phyloP scores from a whole-genome alignment of 2,888 invertebrate genomes.

The Opisthograptis luteolata region DNA sequence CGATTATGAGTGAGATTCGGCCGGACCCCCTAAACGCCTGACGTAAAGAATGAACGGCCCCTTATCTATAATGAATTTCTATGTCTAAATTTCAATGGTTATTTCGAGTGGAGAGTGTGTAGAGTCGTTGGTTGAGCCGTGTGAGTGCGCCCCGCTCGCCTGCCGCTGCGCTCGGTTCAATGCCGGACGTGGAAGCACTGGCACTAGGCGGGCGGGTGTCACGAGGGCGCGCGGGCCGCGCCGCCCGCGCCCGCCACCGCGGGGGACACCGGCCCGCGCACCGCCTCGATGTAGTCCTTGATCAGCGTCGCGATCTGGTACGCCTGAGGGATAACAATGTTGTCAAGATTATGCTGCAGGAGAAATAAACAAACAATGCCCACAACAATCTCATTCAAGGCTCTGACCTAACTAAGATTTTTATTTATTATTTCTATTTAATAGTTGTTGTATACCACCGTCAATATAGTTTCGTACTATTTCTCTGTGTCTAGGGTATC shows the following conservation, averaged over 20 bases:
- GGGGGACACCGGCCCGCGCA: constrained; percentile 79
- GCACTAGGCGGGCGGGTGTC: constrained; percentile 81
- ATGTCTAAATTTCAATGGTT: no score
- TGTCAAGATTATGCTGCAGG: not conserved
- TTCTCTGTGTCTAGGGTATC: no score
- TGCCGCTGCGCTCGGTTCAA: constrained; percentile 33
- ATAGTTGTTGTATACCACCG: no score
- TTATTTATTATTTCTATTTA: no score
- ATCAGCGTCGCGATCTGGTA: constrained; percentile 97
- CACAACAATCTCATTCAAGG: not conserved
- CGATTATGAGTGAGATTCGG: no score
- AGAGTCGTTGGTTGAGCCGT: not conserved
- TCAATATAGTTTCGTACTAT: no score
- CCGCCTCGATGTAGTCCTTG: constrained; percentile 90
- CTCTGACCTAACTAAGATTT: no score
- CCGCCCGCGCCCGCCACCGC: constrained; percentile 49
- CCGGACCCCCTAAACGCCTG: no score
- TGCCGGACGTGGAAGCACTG: constrained; percentile 82
- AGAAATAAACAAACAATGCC: not conserved
- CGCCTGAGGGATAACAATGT: constrained; percentile 83
- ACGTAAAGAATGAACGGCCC: no score
- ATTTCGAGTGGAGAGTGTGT: no score
- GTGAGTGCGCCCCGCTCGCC: not conserved
- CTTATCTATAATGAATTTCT: no score
- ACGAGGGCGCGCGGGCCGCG: constrained; percentile 55